Conservation (phyloP, 2,797 vertebrate genomes). For the Phalanger gymnotis region DNA sequence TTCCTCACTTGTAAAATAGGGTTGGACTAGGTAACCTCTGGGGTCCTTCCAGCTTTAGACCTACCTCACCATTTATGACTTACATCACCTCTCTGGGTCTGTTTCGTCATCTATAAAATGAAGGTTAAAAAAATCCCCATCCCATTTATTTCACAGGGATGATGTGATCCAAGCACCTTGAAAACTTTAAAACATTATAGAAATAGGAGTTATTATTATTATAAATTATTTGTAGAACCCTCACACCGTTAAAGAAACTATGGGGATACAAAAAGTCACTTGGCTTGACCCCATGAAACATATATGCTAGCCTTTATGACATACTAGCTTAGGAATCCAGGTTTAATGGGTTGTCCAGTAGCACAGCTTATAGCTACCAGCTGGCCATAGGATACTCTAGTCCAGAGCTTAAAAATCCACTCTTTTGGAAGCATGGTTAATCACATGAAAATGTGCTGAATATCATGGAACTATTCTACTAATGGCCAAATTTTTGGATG, state of each 20-base stretch:
- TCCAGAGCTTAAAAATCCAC: background rate
- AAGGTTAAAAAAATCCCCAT: background rate
- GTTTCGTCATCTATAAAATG: conserved; percentile 8
- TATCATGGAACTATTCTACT: conserved; percentile 17
- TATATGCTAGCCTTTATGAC: background rate
- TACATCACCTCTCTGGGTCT: background rate
- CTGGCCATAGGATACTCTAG: background rate
- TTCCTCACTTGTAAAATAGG: background rate
- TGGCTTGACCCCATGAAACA: background rate
- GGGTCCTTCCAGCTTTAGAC: background rate
- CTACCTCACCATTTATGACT: background rate
- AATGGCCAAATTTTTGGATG: conserved; percentile 56
- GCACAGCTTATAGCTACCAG: background rate
- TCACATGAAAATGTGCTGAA: conserved; percentile 51
- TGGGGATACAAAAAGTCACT: background rate
- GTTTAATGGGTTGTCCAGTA: conserved; percentile 30
- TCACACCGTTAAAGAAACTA: background rate
- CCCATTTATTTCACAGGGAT: background rate
- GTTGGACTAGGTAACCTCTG: background rate
- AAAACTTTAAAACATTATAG: background rate
- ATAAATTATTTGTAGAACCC: background rate
- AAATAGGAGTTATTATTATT: background rate
- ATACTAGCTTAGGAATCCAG: background rate
- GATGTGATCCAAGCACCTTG: background rate
- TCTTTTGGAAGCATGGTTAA: conserved; percentile 35